These are phyloP conservation scores for Tauraco hartlaubi DNA, from an alignment of 2,797 vertebrate species.

Conservation along the genomic window DNA sequence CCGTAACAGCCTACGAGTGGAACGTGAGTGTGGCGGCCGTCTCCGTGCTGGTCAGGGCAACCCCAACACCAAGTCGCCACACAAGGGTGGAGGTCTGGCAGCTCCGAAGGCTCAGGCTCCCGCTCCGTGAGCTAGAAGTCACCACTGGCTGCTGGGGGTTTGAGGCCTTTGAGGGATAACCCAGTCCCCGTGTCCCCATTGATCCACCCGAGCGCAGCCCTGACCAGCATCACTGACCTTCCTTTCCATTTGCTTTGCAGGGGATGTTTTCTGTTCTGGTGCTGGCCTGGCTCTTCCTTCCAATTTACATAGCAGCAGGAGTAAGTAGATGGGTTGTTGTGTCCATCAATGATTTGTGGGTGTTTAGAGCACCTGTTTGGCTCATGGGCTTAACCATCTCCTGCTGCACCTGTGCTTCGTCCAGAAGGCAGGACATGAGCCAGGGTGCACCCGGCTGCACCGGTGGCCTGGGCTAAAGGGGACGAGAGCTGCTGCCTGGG, in stretches of 20 bases:
- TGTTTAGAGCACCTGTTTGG: background rate
- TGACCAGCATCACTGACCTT: background rate
- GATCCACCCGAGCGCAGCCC: fast-evolving
- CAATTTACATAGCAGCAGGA: conserved; percentile 93
- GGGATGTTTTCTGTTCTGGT: conserved; percentile 92
- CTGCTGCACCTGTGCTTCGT: background rate
- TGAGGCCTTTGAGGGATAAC: background rate
- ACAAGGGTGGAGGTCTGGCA: background rate
- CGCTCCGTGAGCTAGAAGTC: background rate
- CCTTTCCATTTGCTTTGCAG: conserved; percentile 66
- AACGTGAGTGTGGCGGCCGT: conserved; percentile 83
- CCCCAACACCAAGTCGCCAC: background rate
- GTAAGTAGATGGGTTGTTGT: conserved; percentile 75
- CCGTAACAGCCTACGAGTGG: conserved; percentile 91
- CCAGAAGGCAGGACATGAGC: background rate
- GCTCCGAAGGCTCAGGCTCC: background rate
- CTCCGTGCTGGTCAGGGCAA: background rate
- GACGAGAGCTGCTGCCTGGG: background rate
- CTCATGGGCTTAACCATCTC: background rate
- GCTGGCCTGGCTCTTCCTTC: conserved; percentile 95
- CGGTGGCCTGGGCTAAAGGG: background rate
- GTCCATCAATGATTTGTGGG: background rate
- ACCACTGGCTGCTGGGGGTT: background rate
- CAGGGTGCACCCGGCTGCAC: fast-evolving
- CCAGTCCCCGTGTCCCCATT: background rate